phyloP scores from a whole-genome alignment of 2,888 invertebrate species.

The Physocephala rufipes region DNA sequence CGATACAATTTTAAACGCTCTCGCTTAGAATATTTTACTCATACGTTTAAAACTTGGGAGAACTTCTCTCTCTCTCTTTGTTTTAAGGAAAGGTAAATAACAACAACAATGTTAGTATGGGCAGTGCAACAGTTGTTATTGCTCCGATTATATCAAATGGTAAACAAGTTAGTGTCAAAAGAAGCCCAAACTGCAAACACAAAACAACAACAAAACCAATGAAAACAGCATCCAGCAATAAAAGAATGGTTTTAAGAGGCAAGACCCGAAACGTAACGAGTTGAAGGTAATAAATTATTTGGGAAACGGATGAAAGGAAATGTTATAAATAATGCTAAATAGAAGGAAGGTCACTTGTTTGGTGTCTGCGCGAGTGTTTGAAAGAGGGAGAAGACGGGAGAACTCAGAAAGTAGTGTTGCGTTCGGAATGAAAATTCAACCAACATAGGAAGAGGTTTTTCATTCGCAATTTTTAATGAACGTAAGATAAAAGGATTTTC shows the following conservation, averaged over 20 bases:
- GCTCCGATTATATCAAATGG: conserved; percentile 1
- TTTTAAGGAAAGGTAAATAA: neutral
- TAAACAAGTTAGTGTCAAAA: conserved; percentile 1
- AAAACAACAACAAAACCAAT: neutral
- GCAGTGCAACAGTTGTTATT: neutral
- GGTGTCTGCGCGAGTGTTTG: neutral
- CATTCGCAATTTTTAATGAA: too few species aligned
- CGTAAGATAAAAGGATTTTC: too few species aligned
- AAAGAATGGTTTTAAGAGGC: neutral
- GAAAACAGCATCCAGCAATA: neutral
- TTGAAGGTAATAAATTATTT: too few species aligned
- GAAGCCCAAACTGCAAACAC: neutral
- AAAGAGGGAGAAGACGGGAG: too few species aligned
- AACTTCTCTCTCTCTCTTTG: too few species aligned
- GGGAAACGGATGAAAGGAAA: neutral
- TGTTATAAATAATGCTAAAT: neutral
- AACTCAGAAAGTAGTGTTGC: too few species aligned
- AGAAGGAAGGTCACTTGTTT: neutral
- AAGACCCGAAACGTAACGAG: too few species aligned
- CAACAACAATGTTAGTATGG: neutral
- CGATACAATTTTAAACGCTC: neutral
- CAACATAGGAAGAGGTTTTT: too few species aligned
- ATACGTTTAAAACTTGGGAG: too few species aligned
- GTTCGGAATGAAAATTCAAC: too few species aligned
- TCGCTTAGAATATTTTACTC: neutral